A percentile compares a stretch with the other conserved stretches of the same genome.
phyloP scores from a whole-genome alignment of 1,140 invertebrate species.

The Lepidotrigona ventralis region DNA sequence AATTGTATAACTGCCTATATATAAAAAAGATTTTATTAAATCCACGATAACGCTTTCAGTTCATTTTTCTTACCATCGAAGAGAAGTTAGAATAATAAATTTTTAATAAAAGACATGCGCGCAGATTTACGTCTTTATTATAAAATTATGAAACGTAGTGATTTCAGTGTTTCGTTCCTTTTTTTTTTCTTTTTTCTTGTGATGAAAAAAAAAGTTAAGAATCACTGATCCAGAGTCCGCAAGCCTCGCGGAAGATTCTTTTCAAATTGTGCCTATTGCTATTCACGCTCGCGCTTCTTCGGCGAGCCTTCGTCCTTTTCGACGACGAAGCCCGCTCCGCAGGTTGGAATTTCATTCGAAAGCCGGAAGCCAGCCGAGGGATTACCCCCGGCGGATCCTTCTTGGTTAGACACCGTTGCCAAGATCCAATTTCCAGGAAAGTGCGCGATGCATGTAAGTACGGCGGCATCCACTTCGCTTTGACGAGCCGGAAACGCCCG shows the following conservation, averaged over 20 bases:
- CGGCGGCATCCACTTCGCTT: slow-evolving; percentile 59
- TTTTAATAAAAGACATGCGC: no score
- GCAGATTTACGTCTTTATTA: no score
- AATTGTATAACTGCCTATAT: no score
- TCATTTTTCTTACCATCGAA: no score
- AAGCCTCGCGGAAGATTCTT: background rate
- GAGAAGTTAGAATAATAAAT: no score
- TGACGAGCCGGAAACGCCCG: slow-evolving; percentile 51
- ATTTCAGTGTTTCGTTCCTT: no score
- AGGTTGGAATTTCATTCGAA: slow-evolving; percentile 51
- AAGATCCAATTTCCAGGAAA: slow-evolving; percentile 63
- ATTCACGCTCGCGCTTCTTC: slow-evolving; percentile 10
- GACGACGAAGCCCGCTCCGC: background rate
- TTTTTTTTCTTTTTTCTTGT: fast-evolving
- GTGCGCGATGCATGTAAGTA: slow-evolving; percentile 57
- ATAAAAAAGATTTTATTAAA: no score
- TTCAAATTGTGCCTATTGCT: background rate
- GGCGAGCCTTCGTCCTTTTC: slow-evolving; percentile 8
- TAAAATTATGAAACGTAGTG: no score
- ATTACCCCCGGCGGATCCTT: slow-evolving; percentile 61
- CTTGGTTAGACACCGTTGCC: slow-evolving; percentile 53
- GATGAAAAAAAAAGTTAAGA: no score
- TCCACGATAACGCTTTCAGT: no score
- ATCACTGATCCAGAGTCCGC: no score
- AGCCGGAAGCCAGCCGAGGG: slow-evolving; percentile 54